Evolutionary conservation across 35 echinoderm and acorn worm genomes (phyloP), one percentile per base, ranked within the genome.

Genomic region (Heliocidaris erythrogramma): DNA sequence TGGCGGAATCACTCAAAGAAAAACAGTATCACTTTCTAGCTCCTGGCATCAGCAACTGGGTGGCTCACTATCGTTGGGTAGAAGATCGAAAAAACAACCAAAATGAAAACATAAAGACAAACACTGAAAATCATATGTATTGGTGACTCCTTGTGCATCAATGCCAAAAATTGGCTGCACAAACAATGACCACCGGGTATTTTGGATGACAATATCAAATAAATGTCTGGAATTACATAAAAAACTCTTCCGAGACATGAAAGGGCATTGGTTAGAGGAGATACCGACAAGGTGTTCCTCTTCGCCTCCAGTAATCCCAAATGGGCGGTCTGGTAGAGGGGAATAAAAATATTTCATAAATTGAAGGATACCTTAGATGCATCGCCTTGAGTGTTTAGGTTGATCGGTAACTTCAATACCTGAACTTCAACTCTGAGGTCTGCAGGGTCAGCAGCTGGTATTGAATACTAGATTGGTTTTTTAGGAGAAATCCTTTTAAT

Each of bases 141-240:
- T 14, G 14, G 11, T 56, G 52, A 56, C 24, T 24, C 14, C 61
- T 71, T n/a, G 21, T n/a, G 65, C 65, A 21, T n/a, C 32, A 90
- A 35, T 49, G 48, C 32, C 32, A 47, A 13, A 49, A 4, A 42
- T 0, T 30, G 32, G 88, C 88, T 90, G 88, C 32, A 47, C 31
- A 49, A 90, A 49, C 88, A 90, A 47, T 90, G 32, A 49, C 32
- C 32, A 90, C 32, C 42, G 88, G 21, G 48, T 5, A 49, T 30
- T 21, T 18, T 49, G 48, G 48, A 49, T 31, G 32, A 35, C 18
- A 90, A 90, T 90, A 92, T 49, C 48, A 92, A 92, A 92, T 78
- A 78, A 78, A 78, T 78, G 65, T 78, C 65, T 78, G 65, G 27
- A 78, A 78, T 78, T 78, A 78, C 65, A 78, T 78, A 78, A 78